Evolutionary conservation across 2,888 invertebrate species (phyloP).

Genomic region (Ochlodes sylvanus): DNA sequence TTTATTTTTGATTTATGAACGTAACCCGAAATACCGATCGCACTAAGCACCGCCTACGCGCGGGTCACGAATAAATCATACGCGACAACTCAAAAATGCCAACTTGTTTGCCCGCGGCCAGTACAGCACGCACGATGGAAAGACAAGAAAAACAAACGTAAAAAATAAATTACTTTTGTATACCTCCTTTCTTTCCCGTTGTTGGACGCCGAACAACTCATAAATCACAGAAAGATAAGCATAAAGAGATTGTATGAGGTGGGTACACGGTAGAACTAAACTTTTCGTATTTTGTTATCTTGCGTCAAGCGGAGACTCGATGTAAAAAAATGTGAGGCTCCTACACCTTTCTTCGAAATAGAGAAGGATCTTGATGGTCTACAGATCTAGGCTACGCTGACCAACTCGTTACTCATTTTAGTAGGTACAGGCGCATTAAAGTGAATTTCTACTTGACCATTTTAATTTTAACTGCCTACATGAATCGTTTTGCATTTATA

Average conservation of each 20-base stretch:
- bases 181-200: slow-evolving; percentile 83
- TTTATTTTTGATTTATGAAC: slow-evolving; percentile 68
- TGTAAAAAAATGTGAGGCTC: slow-evolving; percentile 65
- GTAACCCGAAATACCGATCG: slow-evolving; percentile 81
- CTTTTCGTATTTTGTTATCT: slow-evolving; percentile 83
- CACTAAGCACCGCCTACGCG: slow-evolving; percentile 82
- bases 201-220: slow-evolving; percentile 82
- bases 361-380: slow-evolving; percentile 48
- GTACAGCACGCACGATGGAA: slow-evolving; percentile 80
- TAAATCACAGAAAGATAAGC: slow-evolving; percentile 85
- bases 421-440: not conserved
- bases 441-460: not conserved
- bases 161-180: slow-evolving; percentile 85
- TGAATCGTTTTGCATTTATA: not conserved
- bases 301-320: slow-evolving; percentile 66
- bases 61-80: slow-evolving; percentile 78
- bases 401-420: slow-evolving; percentile 1
- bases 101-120: slow-evolving; percentile 79
- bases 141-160: slow-evolving; percentile 83
- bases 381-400: slow-evolving; percentile 20
- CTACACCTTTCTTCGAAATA: slow-evolving; percentile 72
- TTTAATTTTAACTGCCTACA: not conserved
- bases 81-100: slow-evolving; percentile 84
- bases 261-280: slow-evolving; percentile 82
- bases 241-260: slow-evolving; percentile 84